These are phyloP conservation scores for Tiliacea citrago DNA, from an alignment of 2,888 invertebrate genomes.

Conservation along the genomic window DNA sequence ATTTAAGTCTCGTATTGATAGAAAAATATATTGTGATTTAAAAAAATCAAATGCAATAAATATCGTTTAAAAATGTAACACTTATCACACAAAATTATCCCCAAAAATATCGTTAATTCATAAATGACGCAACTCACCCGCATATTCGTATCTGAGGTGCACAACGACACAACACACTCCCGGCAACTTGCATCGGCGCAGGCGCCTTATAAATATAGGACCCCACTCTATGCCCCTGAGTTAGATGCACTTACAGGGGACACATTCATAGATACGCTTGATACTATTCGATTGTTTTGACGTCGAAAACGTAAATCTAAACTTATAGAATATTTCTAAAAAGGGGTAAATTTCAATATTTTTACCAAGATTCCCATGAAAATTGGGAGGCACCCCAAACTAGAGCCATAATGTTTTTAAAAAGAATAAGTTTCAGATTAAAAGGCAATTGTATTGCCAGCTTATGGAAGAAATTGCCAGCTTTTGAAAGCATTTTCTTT, in stretches of 20 bases:
- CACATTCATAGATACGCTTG: conserved; percentile 53
- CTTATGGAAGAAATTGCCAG: background rate
- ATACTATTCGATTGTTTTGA: conserved; percentile 50
- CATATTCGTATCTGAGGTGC: conserved; percentile 73
- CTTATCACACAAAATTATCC: conserved; percentile 1
- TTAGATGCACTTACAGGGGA: conserved; percentile 60
- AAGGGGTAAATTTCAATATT: background rate
- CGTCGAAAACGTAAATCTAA: background rate
- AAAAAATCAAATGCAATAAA: background rate
- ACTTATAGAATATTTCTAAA: background rate
- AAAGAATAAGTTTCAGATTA: background rate
- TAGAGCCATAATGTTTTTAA: background rate
- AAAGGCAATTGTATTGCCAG: background rate
- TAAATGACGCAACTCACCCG: conserved; percentile 72
- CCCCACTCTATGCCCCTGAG: conserved; percentile 79
- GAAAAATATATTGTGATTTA: background rate
- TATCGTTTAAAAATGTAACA: background rate
- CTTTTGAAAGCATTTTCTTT: background rate
- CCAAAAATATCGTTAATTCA: background rate
- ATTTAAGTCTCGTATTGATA: background rate
- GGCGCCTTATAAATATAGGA: conserved; percentile 81
- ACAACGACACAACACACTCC: conserved; percentile 72
- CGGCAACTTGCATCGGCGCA: conserved; percentile 69
- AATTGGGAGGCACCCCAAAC: background rate
- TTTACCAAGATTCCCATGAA: background rate